A percentile compares a stretch with the other conserved stretches of the same genome.
These are phyloP conservation scores for Hydriomena furcata DNA, from an alignment of 2,888 invertebrate genomes.

Conservation along the genomic window DNA sequence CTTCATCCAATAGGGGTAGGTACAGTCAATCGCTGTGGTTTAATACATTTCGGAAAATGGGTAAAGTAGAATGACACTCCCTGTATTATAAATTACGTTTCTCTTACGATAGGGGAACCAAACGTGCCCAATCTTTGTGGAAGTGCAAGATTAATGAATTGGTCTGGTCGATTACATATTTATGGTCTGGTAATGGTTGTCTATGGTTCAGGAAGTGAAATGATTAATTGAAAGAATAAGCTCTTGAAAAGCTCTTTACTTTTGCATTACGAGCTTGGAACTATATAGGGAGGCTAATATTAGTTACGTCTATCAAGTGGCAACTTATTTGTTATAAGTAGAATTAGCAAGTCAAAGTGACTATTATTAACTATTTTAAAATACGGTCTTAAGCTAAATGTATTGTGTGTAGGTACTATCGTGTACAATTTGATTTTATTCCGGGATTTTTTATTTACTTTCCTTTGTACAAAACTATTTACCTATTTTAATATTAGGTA, in stretches of 20 bases:
- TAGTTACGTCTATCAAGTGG: too few relatives aligned
- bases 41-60: conserved; percentile 67
- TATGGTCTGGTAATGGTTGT: conserved; percentile 19
- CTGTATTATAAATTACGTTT: conserved; percentile 70
- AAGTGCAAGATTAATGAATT: conserved; percentile 43
- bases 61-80: conserved; percentile 66
- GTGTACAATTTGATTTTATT: too few relatives aligned
- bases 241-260: neutral
- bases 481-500: too few relatives aligned
- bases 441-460: too few relatives aligned
- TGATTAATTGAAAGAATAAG: conserved; percentile 6
- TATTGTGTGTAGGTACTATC: too few relatives aligned
- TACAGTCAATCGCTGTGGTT: conserved; percentile 76
- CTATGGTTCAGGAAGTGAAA: conserved; percentile 6
- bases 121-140: conserved; percentile 56
- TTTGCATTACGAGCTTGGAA: too few relatives aligned
- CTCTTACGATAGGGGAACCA: conserved; percentile 54
- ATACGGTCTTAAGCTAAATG: too few relatives aligned
- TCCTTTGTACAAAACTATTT: too few relatives aligned
- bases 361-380: too few relatives aligned
- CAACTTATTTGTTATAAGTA: too few relatives aligned
- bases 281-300: too few relatives aligned
- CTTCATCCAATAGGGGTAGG: conserved; percentile 49
- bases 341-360: too few relatives aligned
- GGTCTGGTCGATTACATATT: conserved; percentile 23